These are phyloP conservation scores for Equus quagga DNA, from an alignment of 2,113 vertebrate genomes.

Conservation along the genomic window DNA sequence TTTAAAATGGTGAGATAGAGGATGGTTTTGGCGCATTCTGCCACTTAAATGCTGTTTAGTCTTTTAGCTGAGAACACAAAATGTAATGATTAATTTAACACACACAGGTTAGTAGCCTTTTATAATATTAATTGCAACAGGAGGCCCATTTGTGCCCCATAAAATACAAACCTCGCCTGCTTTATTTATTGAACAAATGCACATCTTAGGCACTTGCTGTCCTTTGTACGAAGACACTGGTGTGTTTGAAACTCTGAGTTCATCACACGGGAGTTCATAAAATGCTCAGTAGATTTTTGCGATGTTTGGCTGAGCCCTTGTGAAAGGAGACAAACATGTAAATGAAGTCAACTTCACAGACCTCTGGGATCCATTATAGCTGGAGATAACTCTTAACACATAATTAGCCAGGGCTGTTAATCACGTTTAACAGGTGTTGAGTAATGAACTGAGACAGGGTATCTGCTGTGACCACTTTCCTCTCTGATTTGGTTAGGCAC, in stretches of 20 bases:
- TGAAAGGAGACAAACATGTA: conserved; percentile 85
- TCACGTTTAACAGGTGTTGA: conserved; percentile 90
- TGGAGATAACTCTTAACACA: conserved; percentile 85
- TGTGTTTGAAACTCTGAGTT: conserved; percentile 35
- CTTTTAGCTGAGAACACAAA: conserved; percentile 30
- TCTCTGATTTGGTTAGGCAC: conserved; percentile 83
- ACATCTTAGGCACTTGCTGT: neutral
- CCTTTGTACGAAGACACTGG: conserved; percentile 33
- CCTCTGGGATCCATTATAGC: conserved; percentile 85
- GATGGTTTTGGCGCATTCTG: neutral
- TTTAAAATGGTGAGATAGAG: neutral
- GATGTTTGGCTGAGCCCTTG: conserved; percentile 84
- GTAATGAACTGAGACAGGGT: conserved; percentile 89
- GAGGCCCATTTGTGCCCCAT: neutral
- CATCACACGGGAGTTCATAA: conserved; percentile 65
- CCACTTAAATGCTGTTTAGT: neutral
- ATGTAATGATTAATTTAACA: conserved; percentile 43
- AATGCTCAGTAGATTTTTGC: conserved; percentile 69
- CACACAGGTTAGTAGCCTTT: conserved; percentile 61
- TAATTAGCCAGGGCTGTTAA: conserved; percentile 88
- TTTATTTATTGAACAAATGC: conserved; percentile 50
- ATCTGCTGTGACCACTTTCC: conserved; percentile 86
- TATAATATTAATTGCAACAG: conserved; percentile 59
- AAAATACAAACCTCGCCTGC: neutral
- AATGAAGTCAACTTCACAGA: conserved; percentile 86